A percentile compares a stretch with the other conserved stretches of the same genome.
Conservation (phyloP, 2,888 invertebrate genomes). For the Diarsia rubi region DNA sequence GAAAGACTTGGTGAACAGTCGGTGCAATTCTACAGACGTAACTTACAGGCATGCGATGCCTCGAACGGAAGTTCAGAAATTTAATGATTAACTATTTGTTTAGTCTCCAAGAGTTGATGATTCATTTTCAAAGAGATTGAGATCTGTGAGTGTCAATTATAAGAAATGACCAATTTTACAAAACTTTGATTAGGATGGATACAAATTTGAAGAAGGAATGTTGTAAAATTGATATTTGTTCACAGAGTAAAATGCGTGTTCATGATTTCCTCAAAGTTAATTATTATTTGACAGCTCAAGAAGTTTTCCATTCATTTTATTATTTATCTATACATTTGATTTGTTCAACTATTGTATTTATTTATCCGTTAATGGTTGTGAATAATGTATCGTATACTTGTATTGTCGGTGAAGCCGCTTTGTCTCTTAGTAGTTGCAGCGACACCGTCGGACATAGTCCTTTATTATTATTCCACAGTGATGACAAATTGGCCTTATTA, state of each 20-base stretch:
- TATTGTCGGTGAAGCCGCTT: conserved; percentile 41
- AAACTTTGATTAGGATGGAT: conserved; percentile 71
- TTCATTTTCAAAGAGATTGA: conserved; percentile 51
- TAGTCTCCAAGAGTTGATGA: conserved; percentile 54
- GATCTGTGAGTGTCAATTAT: conserved; percentile 76
- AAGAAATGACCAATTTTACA: conserved; percentile 79
- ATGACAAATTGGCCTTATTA: conserved; percentile 54
- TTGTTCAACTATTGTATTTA: conserved; percentile 48
- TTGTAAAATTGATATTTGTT: conserved; percentile 52
- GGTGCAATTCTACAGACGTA: conserved; percentile 40
- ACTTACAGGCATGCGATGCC: conserved; percentile 40
- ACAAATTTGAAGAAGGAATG: conserved; percentile 47
- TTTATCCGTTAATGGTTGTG: conserved; percentile 71
- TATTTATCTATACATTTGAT: conserved; percentile 44
- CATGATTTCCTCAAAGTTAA: conserved; percentile 50
- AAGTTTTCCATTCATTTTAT: conserved; percentile 56
- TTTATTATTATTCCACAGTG: conserved; percentile 36
- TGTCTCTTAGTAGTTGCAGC: conserved; percentile 30
- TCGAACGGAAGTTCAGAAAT: conserved; percentile 37
- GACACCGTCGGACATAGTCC: conserved; percentile 35
- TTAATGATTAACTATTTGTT: conserved; percentile 51
- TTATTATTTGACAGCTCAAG: conserved; percentile 60
- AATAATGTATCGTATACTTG: conserved; percentile 55
- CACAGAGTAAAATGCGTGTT: conserved; percentile 47
- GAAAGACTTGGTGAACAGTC: conserved; percentile 23